Evolutionary conservation across 2,113 vertebrate genomes (phyloP).

Genomic region (Atlantisia rogersi): DNA sequence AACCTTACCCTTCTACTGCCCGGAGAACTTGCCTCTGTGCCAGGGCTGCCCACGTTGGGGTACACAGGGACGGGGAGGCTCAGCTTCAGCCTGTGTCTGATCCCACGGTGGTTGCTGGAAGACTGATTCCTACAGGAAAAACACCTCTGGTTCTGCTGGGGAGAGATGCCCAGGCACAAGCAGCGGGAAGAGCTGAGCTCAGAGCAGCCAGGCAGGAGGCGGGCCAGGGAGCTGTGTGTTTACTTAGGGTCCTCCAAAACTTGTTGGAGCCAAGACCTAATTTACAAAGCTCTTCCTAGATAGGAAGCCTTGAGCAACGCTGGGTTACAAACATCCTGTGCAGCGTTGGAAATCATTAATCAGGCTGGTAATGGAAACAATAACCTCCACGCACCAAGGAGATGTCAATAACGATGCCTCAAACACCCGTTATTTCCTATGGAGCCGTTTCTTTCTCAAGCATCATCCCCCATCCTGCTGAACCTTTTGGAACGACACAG

Average conservation of each 20-base stretch:
- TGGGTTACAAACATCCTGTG: not conserved
- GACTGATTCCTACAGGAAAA: not conserved
- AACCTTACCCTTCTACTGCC: fast-evolving
- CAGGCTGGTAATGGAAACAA: fast-evolving
- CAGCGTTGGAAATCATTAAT: not conserved
- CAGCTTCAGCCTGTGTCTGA: too few species aligned
- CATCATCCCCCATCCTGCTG: not conserved
- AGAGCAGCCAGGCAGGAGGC: not conserved
- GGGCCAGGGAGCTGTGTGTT: not conserved
- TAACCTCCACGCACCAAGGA: fast-evolving
- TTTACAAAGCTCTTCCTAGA: not conserved
- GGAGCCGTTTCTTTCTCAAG: not conserved
- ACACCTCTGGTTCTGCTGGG: not conserved
- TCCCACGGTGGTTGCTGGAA: too few species aligned
- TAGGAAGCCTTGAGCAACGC: not conserved
- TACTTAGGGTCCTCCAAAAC: not conserved
- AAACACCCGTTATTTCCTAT: not conserved
- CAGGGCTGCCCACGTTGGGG: not conserved
- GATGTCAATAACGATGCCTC: not conserved
- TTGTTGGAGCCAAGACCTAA: not conserved
- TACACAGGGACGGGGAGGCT: not conserved
- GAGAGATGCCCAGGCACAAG: not conserved
- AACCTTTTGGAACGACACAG: not conserved
- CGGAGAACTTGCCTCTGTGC: not conserved
- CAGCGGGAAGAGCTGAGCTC: not conserved